A percentile compares a stretch with the other conserved stretches of the same genome.
These are phyloP conservation scores for Barnardius zonarius DNA, from an alignment of 2,113 vertebrate genomes.

Conservation along the genomic window DNA sequence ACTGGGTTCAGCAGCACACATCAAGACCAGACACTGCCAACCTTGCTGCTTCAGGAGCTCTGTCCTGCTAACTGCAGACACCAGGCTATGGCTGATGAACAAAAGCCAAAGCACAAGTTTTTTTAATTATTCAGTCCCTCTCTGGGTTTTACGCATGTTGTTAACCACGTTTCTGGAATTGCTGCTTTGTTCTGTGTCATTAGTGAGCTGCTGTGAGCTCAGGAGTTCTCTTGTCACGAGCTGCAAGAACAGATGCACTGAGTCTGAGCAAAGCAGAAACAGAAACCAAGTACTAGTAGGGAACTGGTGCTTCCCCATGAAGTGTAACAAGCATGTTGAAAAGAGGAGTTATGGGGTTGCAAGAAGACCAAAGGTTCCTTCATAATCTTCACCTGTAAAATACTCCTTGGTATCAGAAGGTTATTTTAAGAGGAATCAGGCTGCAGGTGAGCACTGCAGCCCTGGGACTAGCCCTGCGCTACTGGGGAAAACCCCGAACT, in stretches of 20 bases:
- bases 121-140: not conserved
- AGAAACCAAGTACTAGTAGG: not conserved
- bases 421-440: too few species aligned
- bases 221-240: not conserved
- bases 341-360: not conserved
- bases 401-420: fast-evolving
- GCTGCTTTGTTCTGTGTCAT: not conserved
- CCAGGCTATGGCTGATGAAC: not conserved
- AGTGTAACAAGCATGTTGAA: not conserved
- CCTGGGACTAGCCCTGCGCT: fast-evolving
- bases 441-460: not conserved
- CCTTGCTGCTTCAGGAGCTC: not conserved
- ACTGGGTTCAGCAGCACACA: not conserved
- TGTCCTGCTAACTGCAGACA: not conserved
- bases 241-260: not conserved
- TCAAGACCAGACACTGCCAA: not conserved
- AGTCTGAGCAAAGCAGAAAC: not conserved
- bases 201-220: not conserved
- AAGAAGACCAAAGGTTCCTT: not conserved
- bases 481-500: fast-evolving
- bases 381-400: not conserved
- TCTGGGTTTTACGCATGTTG: not conserved
- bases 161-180: not conserved
- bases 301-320: not conserved
- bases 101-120: not conserved